These are phyloP conservation scores for Rhadina sibilatrix DNA, from an alignment of 2,113 vertebrate genomes.

Conservation along the genomic window DNA sequence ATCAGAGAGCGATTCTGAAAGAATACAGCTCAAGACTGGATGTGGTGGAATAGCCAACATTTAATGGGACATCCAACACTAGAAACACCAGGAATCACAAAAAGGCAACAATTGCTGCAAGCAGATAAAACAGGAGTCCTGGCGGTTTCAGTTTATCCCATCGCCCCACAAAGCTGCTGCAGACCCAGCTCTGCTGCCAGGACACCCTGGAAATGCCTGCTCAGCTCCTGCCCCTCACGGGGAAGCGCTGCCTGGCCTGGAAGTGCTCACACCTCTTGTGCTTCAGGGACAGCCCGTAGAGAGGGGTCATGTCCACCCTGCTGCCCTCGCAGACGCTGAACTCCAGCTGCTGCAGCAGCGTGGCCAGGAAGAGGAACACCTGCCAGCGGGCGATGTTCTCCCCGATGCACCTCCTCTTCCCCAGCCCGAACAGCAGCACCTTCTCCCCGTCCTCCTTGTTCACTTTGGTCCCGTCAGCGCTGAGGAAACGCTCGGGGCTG, in stretches of 20 bases:
- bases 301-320: constrained; percentile 79
- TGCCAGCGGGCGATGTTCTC: constrained; percentile 84
- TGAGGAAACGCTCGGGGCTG: constrained; percentile 87
- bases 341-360: constrained; percentile 84
- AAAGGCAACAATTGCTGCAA: background rate
- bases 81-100: background rate
- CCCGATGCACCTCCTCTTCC: constrained; percentile 88
- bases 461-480: constrained; percentile 67
- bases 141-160: background rate
- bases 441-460: constrained; percentile 81
- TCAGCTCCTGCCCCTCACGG: background rate
- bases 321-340: constrained; percentile 68
- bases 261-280: constrained; percentile 79
- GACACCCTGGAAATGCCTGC: background rate
- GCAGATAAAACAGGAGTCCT: background rate
- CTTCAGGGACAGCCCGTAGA: constrained; percentile 85
- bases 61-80: background rate
- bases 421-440: constrained; percentile 83
- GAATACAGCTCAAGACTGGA: rapidly evolving
- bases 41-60: background rate
- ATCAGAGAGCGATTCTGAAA: rapidly evolving
- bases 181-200: background rate
- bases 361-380: constrained; percentile 88
- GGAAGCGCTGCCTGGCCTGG: constrained; percentile 64
- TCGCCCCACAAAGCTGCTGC: rapidly evolving